Evolutionary conservation across 1,140 invertebrate genomes (phyloP).

Genomic region (Nephotettix cincticeps): DNA sequence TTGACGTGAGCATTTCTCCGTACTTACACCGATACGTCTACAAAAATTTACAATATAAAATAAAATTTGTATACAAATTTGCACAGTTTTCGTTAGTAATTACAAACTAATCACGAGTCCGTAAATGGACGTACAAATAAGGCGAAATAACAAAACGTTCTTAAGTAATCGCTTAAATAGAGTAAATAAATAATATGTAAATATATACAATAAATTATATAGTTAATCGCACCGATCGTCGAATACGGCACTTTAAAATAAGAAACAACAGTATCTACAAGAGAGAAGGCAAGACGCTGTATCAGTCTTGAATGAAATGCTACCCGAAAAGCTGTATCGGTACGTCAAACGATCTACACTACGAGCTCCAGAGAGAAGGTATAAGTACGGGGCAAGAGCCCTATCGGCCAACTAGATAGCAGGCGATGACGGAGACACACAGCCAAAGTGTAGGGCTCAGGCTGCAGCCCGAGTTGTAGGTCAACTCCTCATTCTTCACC

Average conservation of each 20-base stretch:
- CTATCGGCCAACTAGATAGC: conserved; percentile 27
- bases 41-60: conserved; percentile 21
- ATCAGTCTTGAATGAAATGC: conserved; percentile 21
- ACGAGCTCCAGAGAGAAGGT: neutral
- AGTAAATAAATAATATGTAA: conserved; percentile 17
- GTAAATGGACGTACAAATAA: conserved; percentile 8
- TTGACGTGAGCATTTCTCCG: conserved; percentile 17
- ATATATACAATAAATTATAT: conserved; percentile 12
- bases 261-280: neutral
- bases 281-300: conserved; percentile 14
- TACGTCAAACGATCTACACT: neutral
- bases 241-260: neutral
- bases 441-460: conserved; percentile 8
- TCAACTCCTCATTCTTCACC: conserved; percentile 88
- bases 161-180: conserved; percentile 12
- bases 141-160: conserved; percentile 8
- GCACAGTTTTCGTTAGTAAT: conserved; percentile 4
- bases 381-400: conserved; percentile 18
- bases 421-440: neutral
- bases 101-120: conserved; percentile 12
- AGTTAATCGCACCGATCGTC: neutral
- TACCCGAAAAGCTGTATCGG: neutral
- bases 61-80: conserved; percentile 19
- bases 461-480: conserved; percentile 56
- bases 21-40: conserved; percentile 12